Evolutionary conservation across 1,140 invertebrate genomes (phyloP), one percentile per base, ranked within the genome.

Genomic region (Leptopilina clavipes): DNA sequence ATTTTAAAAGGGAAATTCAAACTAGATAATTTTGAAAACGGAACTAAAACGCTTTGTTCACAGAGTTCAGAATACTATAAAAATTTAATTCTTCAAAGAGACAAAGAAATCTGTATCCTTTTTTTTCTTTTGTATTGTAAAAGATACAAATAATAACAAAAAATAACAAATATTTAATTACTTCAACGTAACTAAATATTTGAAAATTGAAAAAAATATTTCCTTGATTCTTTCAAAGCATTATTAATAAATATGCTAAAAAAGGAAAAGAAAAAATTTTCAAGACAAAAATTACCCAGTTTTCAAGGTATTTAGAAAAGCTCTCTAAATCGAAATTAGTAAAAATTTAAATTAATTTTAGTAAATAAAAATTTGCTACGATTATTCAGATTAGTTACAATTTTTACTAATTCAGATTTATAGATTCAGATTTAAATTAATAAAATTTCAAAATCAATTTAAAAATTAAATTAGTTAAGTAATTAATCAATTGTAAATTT

Each of bases 21-120:
- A 19, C 37, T 54, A 37, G 18, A 72, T 14, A 17, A 71, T 17
- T 7, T 9, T 3, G 25, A n/a, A 43, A n/a, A 40, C 52, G 12
- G 0, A 1, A 44, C 10, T 10, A 77, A 76, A 45, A 76, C 78
- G n/a, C 76, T 25, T 40, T 76, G 70, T 14, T 56, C 76, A 3
- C 77, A 78, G 31, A 84, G 81, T 78, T 43, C 83, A 31, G 81
- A 84, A 10, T 82, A 86, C 74, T 87, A 85, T 70, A 83, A 85
- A 59, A 82, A 82, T 72, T 45, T 88, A 59, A 79, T 89, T 8
- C 22, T 76, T n/a, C 86, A 88, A 72, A 83, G 83, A 8, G 87
- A 90, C 71, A 76, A 88, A 77, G 87, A 89, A 83, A 88, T 88
- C 81, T 79, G 88, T 89, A 87, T 88, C 86, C 88, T 90, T 90